Evolutionary conservation across 2,113 vertebrate genomes (phyloP).

Genomic region (Seriola aureovittata): DNA sequence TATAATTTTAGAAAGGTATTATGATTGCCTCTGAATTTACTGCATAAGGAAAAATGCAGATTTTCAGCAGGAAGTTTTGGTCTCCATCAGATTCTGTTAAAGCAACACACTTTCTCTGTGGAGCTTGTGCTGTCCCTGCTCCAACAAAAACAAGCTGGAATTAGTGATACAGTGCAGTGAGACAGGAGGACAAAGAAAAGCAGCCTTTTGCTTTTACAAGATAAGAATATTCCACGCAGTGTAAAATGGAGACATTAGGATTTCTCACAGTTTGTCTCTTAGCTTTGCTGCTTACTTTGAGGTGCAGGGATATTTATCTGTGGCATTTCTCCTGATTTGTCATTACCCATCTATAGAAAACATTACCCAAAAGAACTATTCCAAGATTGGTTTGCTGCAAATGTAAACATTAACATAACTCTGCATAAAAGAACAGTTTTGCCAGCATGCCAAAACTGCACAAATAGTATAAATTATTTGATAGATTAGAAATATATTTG

Average conservation of each 20-base stretch:
- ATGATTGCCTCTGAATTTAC: not conserved
- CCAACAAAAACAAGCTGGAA: conserved; percentile 72
- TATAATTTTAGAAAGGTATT: not conserved
- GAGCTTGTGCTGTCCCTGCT: conserved; percentile 40
- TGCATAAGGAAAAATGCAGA: conserved; percentile 11
- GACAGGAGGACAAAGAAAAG: conserved; percentile 62
- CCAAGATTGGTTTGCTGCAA: not conserved
- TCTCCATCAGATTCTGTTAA: conserved; percentile 44
- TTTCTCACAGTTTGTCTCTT: not conserved
- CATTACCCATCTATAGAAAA: not conserved
- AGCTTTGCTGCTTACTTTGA: not conserved
- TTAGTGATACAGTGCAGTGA: conserved; percentile 49
- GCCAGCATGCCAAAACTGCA: not conserved
- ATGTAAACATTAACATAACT: not conserved
- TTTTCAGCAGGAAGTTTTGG: conserved; percentile 54
- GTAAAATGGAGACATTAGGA: conserved; percentile 32
- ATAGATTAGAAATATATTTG: too few species aligned
- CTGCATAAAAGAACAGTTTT: not conserved
- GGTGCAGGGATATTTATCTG: not conserved
- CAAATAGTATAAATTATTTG: not conserved
- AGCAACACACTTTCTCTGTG: conserved; percentile 38
- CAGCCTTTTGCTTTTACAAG: conserved; percentile 57
- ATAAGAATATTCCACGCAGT: conserved; percentile 58
- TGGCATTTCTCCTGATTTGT: not conserved
- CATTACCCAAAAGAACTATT: not conserved